Evolutionary conservation across 2,113 vertebrate species (phyloP).

Genomic region (Arvicanthis niloticus): DNA sequence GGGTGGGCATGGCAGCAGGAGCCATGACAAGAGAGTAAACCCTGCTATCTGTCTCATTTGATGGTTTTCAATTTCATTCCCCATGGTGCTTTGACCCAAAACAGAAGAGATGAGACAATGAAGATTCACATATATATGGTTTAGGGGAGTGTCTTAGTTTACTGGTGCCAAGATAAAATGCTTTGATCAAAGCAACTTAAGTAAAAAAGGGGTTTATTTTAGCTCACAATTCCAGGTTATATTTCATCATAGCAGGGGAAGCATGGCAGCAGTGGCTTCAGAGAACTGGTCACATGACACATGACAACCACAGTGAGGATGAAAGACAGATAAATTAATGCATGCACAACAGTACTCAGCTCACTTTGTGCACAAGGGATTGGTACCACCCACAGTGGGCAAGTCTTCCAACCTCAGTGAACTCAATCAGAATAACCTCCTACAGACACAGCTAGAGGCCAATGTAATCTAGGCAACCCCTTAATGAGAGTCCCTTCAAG

Average conservation of each 20-base stretch:
- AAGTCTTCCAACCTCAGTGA: not conserved
- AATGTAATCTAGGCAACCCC: not conserved
- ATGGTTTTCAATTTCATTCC: not conserved
- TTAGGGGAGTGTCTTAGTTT: not conserved
- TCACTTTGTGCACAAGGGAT: not conserved
- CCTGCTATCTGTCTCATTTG: rapidly evolving
- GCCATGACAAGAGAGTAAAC: not conserved
- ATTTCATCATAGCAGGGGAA: not conserved
- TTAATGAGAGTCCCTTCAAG: not conserved
- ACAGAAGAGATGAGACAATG: not conserved
- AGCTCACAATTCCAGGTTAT: not conserved
- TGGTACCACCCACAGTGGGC: not conserved
- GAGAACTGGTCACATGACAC: not conserved
- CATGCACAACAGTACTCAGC: not conserved
- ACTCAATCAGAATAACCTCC: too few relatives aligned
- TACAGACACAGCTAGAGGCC: not conserved
- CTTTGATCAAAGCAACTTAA: not conserved
- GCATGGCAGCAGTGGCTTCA: not conserved
- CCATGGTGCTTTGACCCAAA: not conserved
- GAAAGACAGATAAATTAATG: not conserved
- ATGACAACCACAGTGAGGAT: not conserved
- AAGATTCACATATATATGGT: not conserved
- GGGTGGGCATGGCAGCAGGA: not conserved
- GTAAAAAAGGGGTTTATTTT: not conserved
- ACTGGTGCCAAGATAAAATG: not conserved